Base-by-base conservation (phyloP, 2,888 invertebrate species). In the Volucella bombylans region DNA sequence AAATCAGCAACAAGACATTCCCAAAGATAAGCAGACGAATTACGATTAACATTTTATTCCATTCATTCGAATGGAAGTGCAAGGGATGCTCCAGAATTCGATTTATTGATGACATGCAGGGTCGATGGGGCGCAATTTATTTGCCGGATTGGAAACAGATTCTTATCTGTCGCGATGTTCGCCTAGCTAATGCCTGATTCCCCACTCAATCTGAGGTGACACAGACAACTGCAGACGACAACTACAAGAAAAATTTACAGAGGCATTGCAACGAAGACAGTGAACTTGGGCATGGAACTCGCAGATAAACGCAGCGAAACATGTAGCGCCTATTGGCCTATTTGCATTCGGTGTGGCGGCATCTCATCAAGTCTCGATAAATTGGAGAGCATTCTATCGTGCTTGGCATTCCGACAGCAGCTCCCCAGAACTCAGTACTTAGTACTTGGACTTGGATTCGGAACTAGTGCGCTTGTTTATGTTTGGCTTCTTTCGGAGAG, bases 341-440 rank as follows among this genome's bases (percentile, higher is more conserved):
- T 86, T 86, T 85, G 77, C 73, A 86, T 86, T 83, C 86, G 18
- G 86, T 86, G 86, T 86, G 86, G 86, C 83, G 77, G 86, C 80
- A 83, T 79, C 83, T 64, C 86, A 80, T 86, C 86, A 86, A 85
- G 83, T 73, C 86, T 80, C 86, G 86, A 86, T 86, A 86, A 86
- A 86, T 86, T 86, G 83, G 83, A 80, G 83, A 80, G 69, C 83
- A 85, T 86, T 86, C 80, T 80, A 59, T 72, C 83, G 83, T 83
- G 77, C 64, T 80, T 86, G 54, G 49, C 18, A 86, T 86, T 86
- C 79, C 55, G 80, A 79, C n/a, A 11, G 47, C 82, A 76, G 64
- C 50, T 73, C 68, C 49, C 4, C 31, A 31, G 31, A 6, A 6
- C 31, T 31, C 31, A 31, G 31, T 31, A 31, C 31, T 31, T 31